Evolutionary conservation across 2,888 invertebrate species (phyloP), one percentile per base, ranked within the genome.

Genomic region (Junonia oenone): DNA sequence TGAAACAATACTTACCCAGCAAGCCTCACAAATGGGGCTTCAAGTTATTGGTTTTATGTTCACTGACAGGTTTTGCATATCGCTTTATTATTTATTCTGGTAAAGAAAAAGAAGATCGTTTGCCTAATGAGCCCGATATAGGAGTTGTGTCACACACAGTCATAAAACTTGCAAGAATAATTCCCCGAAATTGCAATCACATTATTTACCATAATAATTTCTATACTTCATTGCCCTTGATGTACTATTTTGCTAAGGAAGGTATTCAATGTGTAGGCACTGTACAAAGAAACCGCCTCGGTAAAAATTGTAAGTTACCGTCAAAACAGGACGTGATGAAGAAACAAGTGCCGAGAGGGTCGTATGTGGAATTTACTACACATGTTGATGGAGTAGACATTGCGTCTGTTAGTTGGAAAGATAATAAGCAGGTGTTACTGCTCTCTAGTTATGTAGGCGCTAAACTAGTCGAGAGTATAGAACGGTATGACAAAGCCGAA

Each of bases 381-480:
- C 6, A 31, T 22, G 14, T 35, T 40, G 55, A 56, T 35, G 33
- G 33, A 1, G 47, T 58, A 35, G 55, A 60, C 37, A 22, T 58
- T 13, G 27, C 52, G 11, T 27, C 38, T 40, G 26, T 57, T 11
- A 43, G 40, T 33, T 59, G 63, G 60, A 61, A 57, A 35, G 61
- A 63, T 45, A 63, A 57, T 37, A 59, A 59, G 45, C 33, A 49
- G 29, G 63, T 58, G 17, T 52, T 11, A 35, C 33, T 49, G 33
- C 33, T 55, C 17, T 62, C 59, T 26, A 57, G 54, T 45, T 61
- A 61, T 51, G 58, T 61, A 13, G 61, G 56, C 14, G 51, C 61
- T 29, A 43, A 46, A 48, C 55, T 55, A 35, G 53, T 61, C 1
- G 8, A 27, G 31, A 46, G 27, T 55, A 19, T 40, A 33, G 37